Base-by-base conservation (phyloP, 2,113 vertebrate genomes). In the Pollachius pollachius region DNA sequence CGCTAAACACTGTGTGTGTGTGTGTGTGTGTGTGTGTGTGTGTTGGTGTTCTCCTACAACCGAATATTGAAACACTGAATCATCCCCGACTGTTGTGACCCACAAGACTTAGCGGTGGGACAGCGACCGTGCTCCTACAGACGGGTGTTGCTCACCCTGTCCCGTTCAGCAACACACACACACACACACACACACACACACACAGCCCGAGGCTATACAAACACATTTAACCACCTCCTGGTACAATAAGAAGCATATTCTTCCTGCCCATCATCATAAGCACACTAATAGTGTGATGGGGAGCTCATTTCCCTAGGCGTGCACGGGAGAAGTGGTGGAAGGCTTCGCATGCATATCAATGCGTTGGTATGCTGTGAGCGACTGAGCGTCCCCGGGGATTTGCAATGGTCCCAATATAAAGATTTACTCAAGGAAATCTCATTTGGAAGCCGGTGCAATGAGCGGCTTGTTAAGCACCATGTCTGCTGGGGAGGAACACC, bases 51-150 rank as follows among this genome's bases (percentile, higher is more conserved):
- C 23, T 23, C 23, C 23, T 23, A 23, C 23, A 77, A 61, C 11
- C 16, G 68, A 8, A 37, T 70, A 78, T 78, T 87, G 57, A 69
- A 74, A 80, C 70, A 72, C 81, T 83, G 69, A 76, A 79, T 81
- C 80, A 84, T 76, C 34, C 56, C 61, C 69, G 72, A 65, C 16
- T 4, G 63, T 76, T 59, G 63, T n/a, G 64, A 69, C 62, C 62
- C 8, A 34, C 56, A 54, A 81, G 37, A 74, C 75, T 52, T 57
- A 63, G 68, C 81, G 74, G 69, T 66, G 59, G 25, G 73, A 78
- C 70, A 77, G 65, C 58, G 59, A 8, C 15, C 70, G 57, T 68
- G 76, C 52, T 61, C 59, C 71, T 76, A 73, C 65, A 65, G 79
- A 83, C 69, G 67, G 23, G 18, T n/a, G 23, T 56, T 72, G 75